Evolutionary conservation across 2,797 vertebrate genomes (phyloP), one percentile per base, ranked within the genome.

Genomic region (Chelonia mydas): DNA sequence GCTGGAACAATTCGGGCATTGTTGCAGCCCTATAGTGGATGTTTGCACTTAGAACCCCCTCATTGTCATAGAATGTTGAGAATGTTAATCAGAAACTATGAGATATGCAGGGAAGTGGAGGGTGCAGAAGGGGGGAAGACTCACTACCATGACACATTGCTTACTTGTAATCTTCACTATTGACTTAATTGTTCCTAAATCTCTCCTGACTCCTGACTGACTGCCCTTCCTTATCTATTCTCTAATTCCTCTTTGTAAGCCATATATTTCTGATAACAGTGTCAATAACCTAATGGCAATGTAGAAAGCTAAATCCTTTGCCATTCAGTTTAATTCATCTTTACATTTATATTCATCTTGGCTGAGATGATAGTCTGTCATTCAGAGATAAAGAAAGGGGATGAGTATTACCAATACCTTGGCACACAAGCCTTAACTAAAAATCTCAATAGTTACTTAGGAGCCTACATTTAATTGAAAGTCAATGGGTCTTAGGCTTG

Each of bases 1-100:
- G 45, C 81, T 76, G 68, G 27, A 96, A 90, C 90, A 96, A 33
- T 11, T 31, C 47, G 16, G 37, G 33, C 83, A 51, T 94, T 92
- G 92, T 95, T 28, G 77, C 51, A 93, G 87, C 72, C 65, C 84
- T 87, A 45, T 28, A 28, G 5, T 25, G 59, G 90, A 61, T 47
- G 13, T 27, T 50, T 65, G 84, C 54, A 2, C 3, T 50, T 50
- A 17, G 72, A 78, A 16, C 1, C 13, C 54, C 45, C 81, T 86
- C n/a, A 27, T 79, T 31, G 6, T n/a, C 68, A 47, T 8, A 65
- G 68, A 86, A 45, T 59, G 33, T 23, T 47, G 50, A 49, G 88
- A 88, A 84, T 86, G 80, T 78, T 86, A 51, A 61, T 86, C 78
- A 41, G 59, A 54, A 92, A 47, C 81, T 88, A 61, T 49, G 53